Conservation (phyloP, 2,888 invertebrate species). For the Hemithea aestivaria region DNA sequence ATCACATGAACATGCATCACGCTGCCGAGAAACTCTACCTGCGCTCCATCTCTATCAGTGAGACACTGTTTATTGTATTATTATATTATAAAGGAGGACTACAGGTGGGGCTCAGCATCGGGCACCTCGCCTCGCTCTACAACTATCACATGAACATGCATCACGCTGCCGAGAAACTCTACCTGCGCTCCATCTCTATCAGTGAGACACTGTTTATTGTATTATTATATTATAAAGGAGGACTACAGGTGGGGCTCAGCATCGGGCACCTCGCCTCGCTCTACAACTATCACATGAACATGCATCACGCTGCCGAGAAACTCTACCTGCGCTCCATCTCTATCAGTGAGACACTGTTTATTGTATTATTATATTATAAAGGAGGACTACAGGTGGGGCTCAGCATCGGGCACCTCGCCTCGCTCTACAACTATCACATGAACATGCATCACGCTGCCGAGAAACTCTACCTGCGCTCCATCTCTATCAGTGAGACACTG, state of each 20-base stretch:
- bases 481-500: too few relatives aligned
- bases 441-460: conserved; percentile 91
- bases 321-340: too few relatives aligned
- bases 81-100: too few relatives aligned
- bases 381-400: conserved; percentile 93
- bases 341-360: too few relatives aligned
- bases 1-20: conserved; percentile 91
- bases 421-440: conserved; percentile 97
- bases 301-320: conserved; percentile 91
- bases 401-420: conserved; percentile 94
- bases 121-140: conserved; percentile 95
- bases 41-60: too few relatives aligned
- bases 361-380: too few relatives aligned
- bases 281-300: conserved; percentile 96
- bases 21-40: too few relatives aligned
- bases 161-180: conserved; percentile 91
- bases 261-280: conserved; percentile 95
- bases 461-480: too few relatives aligned
- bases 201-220: too few relatives aligned
- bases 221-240: too few relatives aligned
- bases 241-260: conserved; percentile 92
- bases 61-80: too few relatives aligned
- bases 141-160: conserved; percentile 95
- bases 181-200: too few relatives aligned
- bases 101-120: conserved; percentile 92